These are phyloP conservation scores for Temnothorax ravouxi DNA, from an alignment of 2,888 invertebrate genomes.

Conservation along the genomic window DNA sequence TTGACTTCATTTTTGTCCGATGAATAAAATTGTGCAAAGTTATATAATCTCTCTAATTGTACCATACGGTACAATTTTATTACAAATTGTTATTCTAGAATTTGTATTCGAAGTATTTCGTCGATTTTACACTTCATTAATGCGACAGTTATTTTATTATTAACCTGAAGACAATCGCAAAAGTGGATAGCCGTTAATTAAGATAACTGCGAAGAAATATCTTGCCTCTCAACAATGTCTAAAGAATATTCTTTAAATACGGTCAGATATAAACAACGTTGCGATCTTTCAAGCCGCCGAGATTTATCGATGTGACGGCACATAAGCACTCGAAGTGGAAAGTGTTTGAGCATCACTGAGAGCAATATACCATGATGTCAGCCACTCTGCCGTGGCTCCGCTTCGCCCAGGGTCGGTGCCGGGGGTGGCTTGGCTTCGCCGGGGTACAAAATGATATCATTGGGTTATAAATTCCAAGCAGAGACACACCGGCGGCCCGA, in stretches of 20 bases:
- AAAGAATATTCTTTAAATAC: slow-evolving; percentile 33
- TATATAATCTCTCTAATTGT: not conserved
- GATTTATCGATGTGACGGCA: slow-evolving; percentile 69
- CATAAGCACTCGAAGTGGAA: slow-evolving; percentile 71
- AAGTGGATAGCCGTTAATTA: not conserved
- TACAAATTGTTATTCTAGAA: not conserved
- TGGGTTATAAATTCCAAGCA: slow-evolving; percentile 86
- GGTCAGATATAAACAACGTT: slow-evolving; percentile 20
- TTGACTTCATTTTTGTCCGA: slow-evolving; percentile 11
- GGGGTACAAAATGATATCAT: slow-evolving; percentile 86
- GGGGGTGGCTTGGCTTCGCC: slow-evolving; percentile 83
- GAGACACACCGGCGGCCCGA: slow-evolving; percentile 84
- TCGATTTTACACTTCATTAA: not conserved
- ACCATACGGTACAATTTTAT: not conserved
- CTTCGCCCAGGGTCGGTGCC: slow-evolving; percentile 76
- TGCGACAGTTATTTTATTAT: not conserved
- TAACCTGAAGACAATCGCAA: not conserved
- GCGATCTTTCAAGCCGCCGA: slow-evolving; percentile 64
- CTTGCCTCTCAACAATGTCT: no score
- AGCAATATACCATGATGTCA: slow-evolving; percentile 86
- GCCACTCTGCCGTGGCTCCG: slow-evolving; percentile 81
- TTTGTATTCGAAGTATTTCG: not conserved
- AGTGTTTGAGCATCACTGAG: slow-evolving; percentile 85
- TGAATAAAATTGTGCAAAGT: not conserved
- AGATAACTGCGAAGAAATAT: not conserved